phyloP scores from a whole-genome alignment of 2,797 vertebrate genomes.

The Neosalanx taihuensis region DNA sequence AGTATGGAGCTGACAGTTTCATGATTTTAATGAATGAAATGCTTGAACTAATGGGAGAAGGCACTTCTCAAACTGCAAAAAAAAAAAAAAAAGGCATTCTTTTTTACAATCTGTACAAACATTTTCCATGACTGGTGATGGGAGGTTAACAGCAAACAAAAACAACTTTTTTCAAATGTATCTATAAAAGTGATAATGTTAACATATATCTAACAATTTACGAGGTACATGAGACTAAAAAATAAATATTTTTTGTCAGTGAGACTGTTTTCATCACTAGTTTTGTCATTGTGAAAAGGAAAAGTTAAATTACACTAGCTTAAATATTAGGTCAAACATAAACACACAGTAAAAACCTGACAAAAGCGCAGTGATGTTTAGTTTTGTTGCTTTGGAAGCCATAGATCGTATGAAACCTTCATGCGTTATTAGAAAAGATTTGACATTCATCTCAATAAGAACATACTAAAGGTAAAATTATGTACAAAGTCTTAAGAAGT shows the following conservation, averaged over 20 bases:
- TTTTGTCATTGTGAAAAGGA: slow-evolving; percentile 27
- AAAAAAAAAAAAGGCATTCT: slow-evolving; percentile 25
- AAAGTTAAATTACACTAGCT: slow-evolving; percentile 49
- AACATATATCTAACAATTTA: slow-evolving; percentile 1
- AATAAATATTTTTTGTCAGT: slow-evolving; percentile 42
- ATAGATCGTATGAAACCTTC: slow-evolving; percentile 21
- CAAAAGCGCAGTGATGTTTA: not conserved
- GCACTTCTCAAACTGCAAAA: slow-evolving; percentile 35
- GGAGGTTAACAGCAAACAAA: not conserved
- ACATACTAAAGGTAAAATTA: slow-evolving; percentile 14
- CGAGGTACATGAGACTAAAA: slow-evolving; percentile 13
- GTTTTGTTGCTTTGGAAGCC: not conserved
- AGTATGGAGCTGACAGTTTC: not conserved
- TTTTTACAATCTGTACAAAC: slow-evolving; percentile 12
- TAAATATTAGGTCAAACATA: slow-evolving; percentile 40
- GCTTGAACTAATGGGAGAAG: slow-evolving; percentile 23
- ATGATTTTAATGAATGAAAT: slow-evolving; percentile 5
- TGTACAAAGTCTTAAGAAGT: slow-evolving; percentile 25
- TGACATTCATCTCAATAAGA: slow-evolving; percentile 14
- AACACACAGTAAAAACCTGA: slow-evolving; percentile 8
- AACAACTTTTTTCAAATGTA: not conserved
- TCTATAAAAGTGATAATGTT: not conserved
- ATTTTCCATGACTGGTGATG: not conserved
- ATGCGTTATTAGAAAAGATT: slow-evolving; percentile 37
- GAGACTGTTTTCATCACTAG: slow-evolving; percentile 15